Percentiles rank a stretch among this genome's conserved stretches.
phyloP scores from a whole-genome alignment of 92 coral and sea anemone species.

The Actinernus sp. region DNA sequence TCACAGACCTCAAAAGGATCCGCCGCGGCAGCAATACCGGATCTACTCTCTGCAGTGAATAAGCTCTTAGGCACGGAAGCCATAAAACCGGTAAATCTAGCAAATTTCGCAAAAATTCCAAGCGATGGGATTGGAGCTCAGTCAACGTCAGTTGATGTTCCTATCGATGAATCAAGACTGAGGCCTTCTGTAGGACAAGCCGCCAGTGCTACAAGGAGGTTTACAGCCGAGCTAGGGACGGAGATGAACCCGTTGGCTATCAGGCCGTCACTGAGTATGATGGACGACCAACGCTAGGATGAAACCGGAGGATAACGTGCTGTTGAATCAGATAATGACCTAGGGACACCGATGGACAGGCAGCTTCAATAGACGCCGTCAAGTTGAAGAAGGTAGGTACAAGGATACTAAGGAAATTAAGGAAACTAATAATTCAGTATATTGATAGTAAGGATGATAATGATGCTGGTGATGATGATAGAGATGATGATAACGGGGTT shows the following conservation, averaged over 20 bases:
- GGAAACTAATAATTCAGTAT: too few species aligned
- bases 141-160: slow-evolving; percentile 1
- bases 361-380: slow-evolving; percentile 45
- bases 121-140: slow-evolving; percentile 10
- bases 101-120: slow-evolving; percentile 10
- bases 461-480: too few species aligned
- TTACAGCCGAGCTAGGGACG: background rate
- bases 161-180: too few species aligned
- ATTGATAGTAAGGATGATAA: too few species aligned
- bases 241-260: slow-evolving; percentile 7
- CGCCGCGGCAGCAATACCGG: slow-evolving; percentile 25
- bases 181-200: background rate
- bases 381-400: slow-evolving; percentile 85
- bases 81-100: background rate
- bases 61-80: slow-evolving; percentile 19
- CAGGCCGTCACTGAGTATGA: slow-evolving; percentile 4
- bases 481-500: too few species aligned
- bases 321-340: slow-evolving; percentile 79
- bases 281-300: slow-evolving; percentile 38
- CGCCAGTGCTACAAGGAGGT: background rate
- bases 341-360: slow-evolving; percentile 69
- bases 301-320: slow-evolving; percentile 68
- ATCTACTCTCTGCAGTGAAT: slow-evolving; percentile 30
- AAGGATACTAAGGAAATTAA: too few species aligned
- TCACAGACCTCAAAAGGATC: slow-evolving; percentile 1